Conservation (phyloP, 2,797 vertebrate species). For the Glyptemys insculpta region DNA sequence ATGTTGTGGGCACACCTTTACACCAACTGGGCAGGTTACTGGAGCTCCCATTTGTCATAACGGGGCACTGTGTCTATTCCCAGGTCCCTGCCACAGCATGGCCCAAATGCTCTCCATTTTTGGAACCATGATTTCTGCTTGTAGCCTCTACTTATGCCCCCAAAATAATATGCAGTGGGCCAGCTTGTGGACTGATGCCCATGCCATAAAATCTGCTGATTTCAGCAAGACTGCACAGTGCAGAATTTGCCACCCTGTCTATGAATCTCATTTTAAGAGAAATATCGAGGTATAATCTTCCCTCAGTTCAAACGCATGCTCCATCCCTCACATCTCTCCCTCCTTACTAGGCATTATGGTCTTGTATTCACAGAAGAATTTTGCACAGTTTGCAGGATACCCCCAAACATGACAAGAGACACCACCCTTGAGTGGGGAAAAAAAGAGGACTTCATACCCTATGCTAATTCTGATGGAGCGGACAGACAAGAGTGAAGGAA, state of each 20-base stretch:
- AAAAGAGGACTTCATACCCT: no score
- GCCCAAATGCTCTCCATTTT: not conserved
- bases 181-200: not conserved
- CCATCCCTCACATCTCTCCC: not conserved
- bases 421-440: no score
- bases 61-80: not conserved
- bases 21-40: not conserved
- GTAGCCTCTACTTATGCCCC: not conserved
- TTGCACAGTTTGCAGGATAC: no score
- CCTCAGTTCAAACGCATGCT: not conserved
- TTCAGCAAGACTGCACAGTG: no score
- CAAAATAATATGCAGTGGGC: not conserved
- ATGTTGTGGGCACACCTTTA: not conserved
- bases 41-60: not conserved
- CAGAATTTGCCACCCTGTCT: not conserved
- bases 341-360: not conserved
- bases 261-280: not conserved
- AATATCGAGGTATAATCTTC: not conserved
- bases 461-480: no score
- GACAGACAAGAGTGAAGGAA: no score
- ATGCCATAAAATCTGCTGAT: no score
- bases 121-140: not conserved
- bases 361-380: not conserved
- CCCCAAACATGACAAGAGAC: no score
- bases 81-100: not conserved